phyloP scores from a whole-genome alignment of 1,140 invertebrate genomes.

The Caenorhabditis brenneri region DNA sequence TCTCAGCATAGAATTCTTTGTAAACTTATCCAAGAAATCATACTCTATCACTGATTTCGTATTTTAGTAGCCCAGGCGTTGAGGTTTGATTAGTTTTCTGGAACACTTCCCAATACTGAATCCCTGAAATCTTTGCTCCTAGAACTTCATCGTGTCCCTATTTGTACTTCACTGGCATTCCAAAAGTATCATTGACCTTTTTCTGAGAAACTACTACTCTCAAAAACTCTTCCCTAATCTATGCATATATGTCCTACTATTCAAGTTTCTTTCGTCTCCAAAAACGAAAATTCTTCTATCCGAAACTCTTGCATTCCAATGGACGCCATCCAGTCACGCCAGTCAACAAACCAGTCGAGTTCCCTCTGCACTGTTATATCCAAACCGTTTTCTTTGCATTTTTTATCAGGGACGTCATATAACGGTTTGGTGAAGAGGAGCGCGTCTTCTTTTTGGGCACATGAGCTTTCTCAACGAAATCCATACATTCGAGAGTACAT shows the following conservation, averaged over 20 bases:
- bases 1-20: no score
- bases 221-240: background rate
- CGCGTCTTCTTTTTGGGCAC: background rate
- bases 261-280: background rate
- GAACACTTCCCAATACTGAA: no score
- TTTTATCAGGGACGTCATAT: background rate
- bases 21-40: no score
- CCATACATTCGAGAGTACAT: conserved; percentile 35
- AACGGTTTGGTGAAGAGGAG: background rate
- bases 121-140: background rate
- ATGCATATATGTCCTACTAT: conserved; percentile 6
- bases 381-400: conserved; percentile 17
- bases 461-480: background rate
- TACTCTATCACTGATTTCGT: no score
- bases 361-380: background rate
- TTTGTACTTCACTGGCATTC: background rate
- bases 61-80: no score
- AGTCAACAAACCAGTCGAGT: background rate
- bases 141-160: background rate
- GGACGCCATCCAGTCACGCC: background rate
- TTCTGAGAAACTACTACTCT: conserved; percentile 20
- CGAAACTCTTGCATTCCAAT: conserved; percentile 29
- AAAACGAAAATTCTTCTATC: background rate
- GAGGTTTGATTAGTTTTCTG: no score
- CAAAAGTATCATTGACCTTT: conserved; percentile 2